Evolutionary conservation across 2,797 vertebrate genomes (phyloP).

Genomic region (Molossus molossus): DNA sequence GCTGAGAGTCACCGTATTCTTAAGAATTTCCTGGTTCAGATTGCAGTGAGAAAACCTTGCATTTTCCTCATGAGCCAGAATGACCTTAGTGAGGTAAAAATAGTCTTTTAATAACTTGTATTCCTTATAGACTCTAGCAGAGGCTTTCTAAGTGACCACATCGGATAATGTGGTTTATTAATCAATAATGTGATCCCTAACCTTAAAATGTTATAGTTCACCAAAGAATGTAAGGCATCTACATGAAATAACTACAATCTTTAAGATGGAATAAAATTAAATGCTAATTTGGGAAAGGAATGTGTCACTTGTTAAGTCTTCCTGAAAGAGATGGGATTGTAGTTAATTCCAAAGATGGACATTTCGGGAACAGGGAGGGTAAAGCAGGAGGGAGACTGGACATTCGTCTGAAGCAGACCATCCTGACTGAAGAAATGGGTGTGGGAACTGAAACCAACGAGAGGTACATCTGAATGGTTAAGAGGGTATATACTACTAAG

Average conservation of each 20-base stretch:
- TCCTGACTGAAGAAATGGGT: background rate
- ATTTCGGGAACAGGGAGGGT: background rate
- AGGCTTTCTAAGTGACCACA: background rate
- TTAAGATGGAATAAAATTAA: background rate
- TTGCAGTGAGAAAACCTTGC: background rate
- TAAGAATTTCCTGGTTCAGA: constrained; percentile 55
- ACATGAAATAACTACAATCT: background rate
- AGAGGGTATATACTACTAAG: background rate
- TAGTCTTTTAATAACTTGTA: background rate
- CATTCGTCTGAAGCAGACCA: background rate
- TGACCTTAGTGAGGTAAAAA: background rate
- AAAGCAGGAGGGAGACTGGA: background rate
- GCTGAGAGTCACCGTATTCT: background rate
- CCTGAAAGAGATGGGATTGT: background rate
- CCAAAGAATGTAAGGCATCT: background rate
- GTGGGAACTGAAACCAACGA: background rate
- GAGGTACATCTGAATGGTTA: background rate
- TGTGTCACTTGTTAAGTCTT: constrained; percentile 30
- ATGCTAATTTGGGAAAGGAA: background rate
- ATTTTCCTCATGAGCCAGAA: background rate
- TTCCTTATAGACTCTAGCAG: background rate
- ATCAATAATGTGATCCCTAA: background rate
- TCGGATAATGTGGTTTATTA: background rate
- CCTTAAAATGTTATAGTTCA: background rate
- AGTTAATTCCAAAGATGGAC: background rate